Percentiles rank a stretch among this genome's conserved stretches.
Conservation (phyloP, 2,797 vertebrate genomes). For the Anguilla megastoma region DNA sequence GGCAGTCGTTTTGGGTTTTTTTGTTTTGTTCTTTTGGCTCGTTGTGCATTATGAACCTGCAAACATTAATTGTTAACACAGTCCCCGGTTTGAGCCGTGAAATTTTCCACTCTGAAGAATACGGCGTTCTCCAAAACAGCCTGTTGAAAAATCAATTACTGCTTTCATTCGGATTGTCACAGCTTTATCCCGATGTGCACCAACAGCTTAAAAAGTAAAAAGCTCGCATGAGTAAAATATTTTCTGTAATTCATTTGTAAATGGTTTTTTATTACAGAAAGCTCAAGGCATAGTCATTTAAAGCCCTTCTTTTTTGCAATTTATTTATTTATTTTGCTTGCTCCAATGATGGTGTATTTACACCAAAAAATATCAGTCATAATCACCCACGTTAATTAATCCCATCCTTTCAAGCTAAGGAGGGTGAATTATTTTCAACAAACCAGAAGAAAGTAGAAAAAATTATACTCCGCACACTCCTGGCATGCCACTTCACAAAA, state of each 20-base stretch:
- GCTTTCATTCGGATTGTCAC: background rate
- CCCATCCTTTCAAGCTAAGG: slow-evolving; percentile 15
- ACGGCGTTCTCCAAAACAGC: background rate
- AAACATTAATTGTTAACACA: background rate
- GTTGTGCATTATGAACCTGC: too few relatives aligned
- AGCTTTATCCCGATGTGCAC: background rate
- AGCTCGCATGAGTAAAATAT: background rate
- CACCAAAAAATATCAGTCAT: background rate
- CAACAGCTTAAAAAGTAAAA: background rate
- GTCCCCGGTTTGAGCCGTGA: background rate
- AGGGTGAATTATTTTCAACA: slow-evolving; percentile 8
- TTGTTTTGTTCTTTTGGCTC: too few relatives aligned
- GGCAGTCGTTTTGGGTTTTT: too few relatives aligned
- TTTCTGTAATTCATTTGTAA: background rate
- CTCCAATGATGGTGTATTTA: background rate
- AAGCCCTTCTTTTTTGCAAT: background rate
- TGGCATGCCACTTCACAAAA: slow-evolving; percentile 19
- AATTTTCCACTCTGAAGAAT: background rate
- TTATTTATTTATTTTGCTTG: background rate
- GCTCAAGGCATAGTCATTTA: background rate
- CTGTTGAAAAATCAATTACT: background rate
- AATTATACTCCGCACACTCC: background rate
- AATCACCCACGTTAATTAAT: slow-evolving; percentile 20
- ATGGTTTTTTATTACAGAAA: background rate
- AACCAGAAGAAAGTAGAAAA: slow-evolving; percentile 13